These are phyloP conservation scores for Molossus alvarezi DNA, from an alignment of 2,797 vertebrate genomes.

Conservation along the genomic window DNA sequence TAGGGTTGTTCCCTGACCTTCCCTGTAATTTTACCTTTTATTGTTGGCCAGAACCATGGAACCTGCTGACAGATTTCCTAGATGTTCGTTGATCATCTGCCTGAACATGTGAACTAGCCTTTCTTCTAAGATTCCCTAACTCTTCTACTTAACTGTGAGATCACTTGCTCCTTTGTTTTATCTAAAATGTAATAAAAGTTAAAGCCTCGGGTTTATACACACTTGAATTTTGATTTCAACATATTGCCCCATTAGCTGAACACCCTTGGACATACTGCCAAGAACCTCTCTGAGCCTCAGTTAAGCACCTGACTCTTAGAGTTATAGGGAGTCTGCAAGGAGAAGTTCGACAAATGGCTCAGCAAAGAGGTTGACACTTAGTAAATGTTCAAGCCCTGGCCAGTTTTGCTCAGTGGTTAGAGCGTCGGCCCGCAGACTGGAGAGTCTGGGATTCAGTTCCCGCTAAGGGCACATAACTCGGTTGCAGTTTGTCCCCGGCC, in stretches of 20 bases:
- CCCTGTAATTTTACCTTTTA: background rate
- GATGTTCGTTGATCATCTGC: background rate
- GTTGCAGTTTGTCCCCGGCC: too few species aligned
- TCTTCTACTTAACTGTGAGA: background rate
- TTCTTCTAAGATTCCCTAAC: background rate
- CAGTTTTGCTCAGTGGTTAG: too few species aligned
- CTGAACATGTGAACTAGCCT: background rate
- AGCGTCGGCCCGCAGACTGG: too few species aligned
- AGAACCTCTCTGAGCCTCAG: background rate
- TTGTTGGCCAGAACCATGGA: background rate
- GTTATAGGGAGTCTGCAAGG: background rate
- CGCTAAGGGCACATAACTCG: too few species aligned
- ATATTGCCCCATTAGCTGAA: background rate
- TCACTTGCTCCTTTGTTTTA: background rate
- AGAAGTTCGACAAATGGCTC: background rate
- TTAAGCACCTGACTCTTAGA: background rate
- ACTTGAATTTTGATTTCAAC: background rate
- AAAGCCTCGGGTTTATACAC: background rate
- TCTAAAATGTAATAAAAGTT: constrained; percentile 37
- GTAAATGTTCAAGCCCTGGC: background rate
- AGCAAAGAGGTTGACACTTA: background rate
- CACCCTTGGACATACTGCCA: background rate
- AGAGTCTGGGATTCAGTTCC: too few species aligned
- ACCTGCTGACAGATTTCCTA: background rate
- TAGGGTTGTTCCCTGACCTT: background rate